Evolutionary conservation across 2,797 vertebrate species (phyloP).

Genomic region (Dendrocincla fuliginosa): DNA sequence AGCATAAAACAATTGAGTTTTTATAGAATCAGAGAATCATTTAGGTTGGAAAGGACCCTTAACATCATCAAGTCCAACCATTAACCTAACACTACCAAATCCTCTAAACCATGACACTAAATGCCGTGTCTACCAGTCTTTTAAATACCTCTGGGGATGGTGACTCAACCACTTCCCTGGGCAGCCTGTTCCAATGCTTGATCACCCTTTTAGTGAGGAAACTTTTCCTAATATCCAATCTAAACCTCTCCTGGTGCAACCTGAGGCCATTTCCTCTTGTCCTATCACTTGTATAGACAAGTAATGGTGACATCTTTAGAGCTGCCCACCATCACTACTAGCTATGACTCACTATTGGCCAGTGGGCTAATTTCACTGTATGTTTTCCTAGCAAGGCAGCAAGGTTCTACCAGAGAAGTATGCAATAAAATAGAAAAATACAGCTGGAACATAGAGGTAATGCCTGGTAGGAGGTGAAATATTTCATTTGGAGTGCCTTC

Average conservation of each 20-base stretch:
- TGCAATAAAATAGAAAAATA: neutral
- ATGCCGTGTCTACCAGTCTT: rapidly evolving
- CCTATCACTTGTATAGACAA: neutral
- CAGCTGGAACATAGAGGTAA: neutral
- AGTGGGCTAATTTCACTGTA: neutral
- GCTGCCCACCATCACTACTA: neutral
- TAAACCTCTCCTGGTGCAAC: neutral
- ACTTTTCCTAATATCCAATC: neutral
- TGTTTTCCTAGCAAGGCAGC: neutral
- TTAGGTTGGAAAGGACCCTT: neutral
- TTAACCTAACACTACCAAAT: neutral
- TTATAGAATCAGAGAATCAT: neutral
- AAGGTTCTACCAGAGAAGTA: neutral
- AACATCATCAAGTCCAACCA: rapidly evolving
- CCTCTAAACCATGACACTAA: neutral
- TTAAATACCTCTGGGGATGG: neutral
- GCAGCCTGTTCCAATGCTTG: neutral
- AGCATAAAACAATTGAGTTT: neutral
- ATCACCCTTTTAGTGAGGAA: neutral
- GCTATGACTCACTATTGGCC: neutral
- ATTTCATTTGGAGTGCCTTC: neutral
- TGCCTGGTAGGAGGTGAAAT: neutral
- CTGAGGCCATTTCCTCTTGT: neutral
- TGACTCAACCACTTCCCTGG: neutral
- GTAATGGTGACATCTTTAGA: neutral